Percentiles rank a stretch among this genome's conserved stretches.
Conservation (phyloP, 2,888 invertebrate species). For the Nebria brevicollis region DNA sequence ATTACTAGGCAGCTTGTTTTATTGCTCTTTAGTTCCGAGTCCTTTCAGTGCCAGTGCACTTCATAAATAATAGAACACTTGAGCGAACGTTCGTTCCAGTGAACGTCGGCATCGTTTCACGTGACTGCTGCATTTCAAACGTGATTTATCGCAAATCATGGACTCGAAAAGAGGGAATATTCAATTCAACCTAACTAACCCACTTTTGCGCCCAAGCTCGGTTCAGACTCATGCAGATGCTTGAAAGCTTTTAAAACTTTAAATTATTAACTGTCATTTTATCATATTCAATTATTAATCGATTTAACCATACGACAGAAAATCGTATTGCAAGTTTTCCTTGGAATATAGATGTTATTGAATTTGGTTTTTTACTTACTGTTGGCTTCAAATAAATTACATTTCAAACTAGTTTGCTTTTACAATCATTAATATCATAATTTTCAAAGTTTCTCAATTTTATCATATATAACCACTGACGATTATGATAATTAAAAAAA, state of each 20-base stretch:
- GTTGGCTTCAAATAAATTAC: not conserved
- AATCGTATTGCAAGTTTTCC: not conserved
- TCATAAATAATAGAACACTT: constrained; percentile 33
- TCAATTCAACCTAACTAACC: constrained; percentile 9
- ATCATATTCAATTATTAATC: not conserved
- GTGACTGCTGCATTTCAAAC: constrained; percentile 24
- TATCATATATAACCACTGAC: too few species aligned
- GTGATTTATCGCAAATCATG: constrained; percentile 30
- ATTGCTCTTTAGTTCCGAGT: constrained; percentile 18
- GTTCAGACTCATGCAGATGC: not conserved
- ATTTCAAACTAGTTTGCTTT: not conserved
- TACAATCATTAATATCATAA: too few species aligned
- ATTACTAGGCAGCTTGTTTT: constrained; percentile 30
- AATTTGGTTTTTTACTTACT: not conserved
- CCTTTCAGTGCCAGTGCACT: constrained; percentile 30
- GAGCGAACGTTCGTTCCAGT: constrained; percentile 7
- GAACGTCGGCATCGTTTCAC: constrained; percentile 8
- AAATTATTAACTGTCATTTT: not conserved
- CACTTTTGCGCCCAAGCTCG: not conserved
- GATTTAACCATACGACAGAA: not conserved
- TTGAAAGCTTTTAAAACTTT: not conserved
- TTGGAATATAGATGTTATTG: not conserved
- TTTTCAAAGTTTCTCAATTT: too few species aligned
- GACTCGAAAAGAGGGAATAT: constrained; percentile 19
- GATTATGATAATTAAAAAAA: too few species aligned